phyloP scores from a whole-genome alignment of 2,888 invertebrate species.

The Drosophila trichaetosa region DNA sequence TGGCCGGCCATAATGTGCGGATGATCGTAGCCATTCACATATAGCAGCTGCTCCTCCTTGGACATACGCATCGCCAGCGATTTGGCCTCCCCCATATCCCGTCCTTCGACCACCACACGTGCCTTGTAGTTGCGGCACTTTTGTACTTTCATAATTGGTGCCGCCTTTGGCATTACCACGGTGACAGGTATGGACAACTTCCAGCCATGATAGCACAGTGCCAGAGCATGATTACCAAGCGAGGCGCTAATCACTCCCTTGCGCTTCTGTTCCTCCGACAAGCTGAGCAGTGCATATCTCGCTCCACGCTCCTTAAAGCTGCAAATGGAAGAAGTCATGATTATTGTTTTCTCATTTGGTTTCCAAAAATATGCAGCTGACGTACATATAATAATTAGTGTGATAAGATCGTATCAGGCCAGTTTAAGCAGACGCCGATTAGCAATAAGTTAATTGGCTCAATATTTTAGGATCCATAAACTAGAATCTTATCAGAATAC shows the following conservation, averaged over 20 bases:
- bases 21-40: constrained; percentile 98
- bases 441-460: constrained; percentile 48
- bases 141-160: constrained; percentile 98
- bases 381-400: not conserved
- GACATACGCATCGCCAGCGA: constrained; percentile 91
- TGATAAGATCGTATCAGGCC: not conserved
- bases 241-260: constrained; percentile 96
- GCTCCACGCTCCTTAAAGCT: constrained; percentile 98
- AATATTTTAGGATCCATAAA: constrained; percentile 20
- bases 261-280: constrained; percentile 89
- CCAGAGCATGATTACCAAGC: constrained; percentile 96
- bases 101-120: constrained; percentile 90
- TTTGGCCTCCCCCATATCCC: constrained; percentile 94
- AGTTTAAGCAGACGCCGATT: constrained; percentile 34
- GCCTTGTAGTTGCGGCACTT: constrained; percentile 94
- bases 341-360: not conserved
- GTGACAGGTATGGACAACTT: constrained; percentile 90
- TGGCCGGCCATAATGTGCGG: constrained; percentile 98
- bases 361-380: not conserved
- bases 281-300: constrained; percentile 91
- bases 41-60: constrained; percentile 89
- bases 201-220: constrained; percentile 91
- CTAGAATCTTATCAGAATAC: constrained; percentile 29
- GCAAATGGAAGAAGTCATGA: not conserved
- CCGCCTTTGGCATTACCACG: constrained; percentile 97